A percentile compares a stretch with the other conserved stretches of the same genome.
Evolutionary conservation across 1,140 invertebrate species (phyloP).

Genomic region (Caenorhabditis tropicalis): DNA sequence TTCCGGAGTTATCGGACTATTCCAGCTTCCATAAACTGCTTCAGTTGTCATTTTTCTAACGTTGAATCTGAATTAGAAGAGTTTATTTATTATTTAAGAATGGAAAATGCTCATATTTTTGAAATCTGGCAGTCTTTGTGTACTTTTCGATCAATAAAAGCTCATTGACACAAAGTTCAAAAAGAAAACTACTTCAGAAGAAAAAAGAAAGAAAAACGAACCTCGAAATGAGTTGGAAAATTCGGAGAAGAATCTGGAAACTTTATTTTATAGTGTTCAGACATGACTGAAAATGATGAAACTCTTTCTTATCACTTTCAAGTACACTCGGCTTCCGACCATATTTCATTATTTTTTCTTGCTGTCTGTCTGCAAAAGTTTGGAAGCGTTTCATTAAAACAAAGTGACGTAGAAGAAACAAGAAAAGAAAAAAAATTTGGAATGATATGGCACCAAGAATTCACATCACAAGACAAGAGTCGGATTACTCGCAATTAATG

Average conservation of each 20-base stretch:
- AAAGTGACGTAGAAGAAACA: background rate
- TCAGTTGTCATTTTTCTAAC: constrained; percentile 42
- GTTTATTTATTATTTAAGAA: no score
- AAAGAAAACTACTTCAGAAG: background rate
- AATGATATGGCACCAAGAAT: constrained; percentile 42
- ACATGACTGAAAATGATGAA: constrained; percentile 30
- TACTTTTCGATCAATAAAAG: no score
- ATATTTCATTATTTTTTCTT: background rate
- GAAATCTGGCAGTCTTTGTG: no score
- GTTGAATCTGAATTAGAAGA: background rate
- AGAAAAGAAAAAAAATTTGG: background rate
- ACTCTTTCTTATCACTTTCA: background rate
- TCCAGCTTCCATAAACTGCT: constrained; percentile 71
- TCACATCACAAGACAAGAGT: constrained; percentile 16
- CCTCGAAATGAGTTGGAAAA: background rate
- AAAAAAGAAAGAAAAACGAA: background rate
- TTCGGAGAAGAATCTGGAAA: constrained; percentile 32
- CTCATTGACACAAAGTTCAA: no score
- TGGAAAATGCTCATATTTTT: no score
- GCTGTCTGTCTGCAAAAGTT: background rate
- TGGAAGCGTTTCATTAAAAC: background rate
- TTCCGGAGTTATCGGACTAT: constrained; percentile 71
- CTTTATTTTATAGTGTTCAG: background rate
- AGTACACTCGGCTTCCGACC: background rate
- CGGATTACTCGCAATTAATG: constrained; percentile 11